These are phyloP conservation scores for Lepidochrysops patricia DNA, from an alignment of 2,888 invertebrate species.

Conservation along the genomic window DNA sequence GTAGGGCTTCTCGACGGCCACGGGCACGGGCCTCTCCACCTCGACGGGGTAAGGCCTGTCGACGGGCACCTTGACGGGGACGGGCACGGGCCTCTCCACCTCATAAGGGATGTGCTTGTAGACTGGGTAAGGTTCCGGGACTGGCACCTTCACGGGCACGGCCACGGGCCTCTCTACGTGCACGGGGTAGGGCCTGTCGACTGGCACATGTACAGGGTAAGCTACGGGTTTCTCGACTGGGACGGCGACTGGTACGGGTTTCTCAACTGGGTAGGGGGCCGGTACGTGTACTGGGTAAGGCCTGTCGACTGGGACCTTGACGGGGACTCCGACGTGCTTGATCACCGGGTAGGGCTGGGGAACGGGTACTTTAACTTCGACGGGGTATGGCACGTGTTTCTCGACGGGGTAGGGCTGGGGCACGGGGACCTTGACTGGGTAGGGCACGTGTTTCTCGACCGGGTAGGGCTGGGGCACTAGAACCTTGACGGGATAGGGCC, in stretches of 20 bases:
- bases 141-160: conserved; percentile 73
- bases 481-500: conserved; percentile 86
- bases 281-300: conserved; percentile 81
- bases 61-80: conserved; percentile 79
- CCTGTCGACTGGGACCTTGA: conserved; percentile 80
- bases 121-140: conserved; percentile 76
- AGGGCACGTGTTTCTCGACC: conserved; percentile 83
- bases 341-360: conserved; percentile 83
- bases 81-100: conserved; percentile 74
- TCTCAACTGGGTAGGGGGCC: conserved; percentile 75
- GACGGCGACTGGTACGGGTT: conserved; percentile 75
- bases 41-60: conserved; percentile 79
- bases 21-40: conserved; percentile 61
- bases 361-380: conserved; percentile 82
- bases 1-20: conserved; percentile 71
- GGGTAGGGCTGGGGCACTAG: conserved; percentile 86
- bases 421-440: conserved; percentile 83
- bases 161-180: conserved; percentile 68
- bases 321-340: conserved; percentile 77
- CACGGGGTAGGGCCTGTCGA: conserved; percentile 77
- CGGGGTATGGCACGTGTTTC: conserved; percentile 82
- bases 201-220: conserved; percentile 76
- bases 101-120: conserved; percentile 78
- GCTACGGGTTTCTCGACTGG: conserved; percentile 79
- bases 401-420: conserved; percentile 86